Evolutionary conservation across 2,113 vertebrate genomes (phyloP).

Genomic region (Rhipidura dahli): DNA sequence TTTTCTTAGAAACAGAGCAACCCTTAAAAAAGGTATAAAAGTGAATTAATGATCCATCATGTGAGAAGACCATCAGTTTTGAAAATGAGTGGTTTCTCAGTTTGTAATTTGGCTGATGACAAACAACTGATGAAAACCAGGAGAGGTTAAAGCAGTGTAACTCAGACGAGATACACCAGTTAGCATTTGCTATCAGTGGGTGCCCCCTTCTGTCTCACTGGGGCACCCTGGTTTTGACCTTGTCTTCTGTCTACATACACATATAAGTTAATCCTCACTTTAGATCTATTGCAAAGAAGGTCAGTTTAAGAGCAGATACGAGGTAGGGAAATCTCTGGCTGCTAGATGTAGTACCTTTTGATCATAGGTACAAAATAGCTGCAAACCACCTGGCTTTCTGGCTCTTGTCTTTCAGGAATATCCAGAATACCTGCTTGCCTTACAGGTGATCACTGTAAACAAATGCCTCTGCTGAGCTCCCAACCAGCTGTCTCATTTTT

Average conservation of each 20-base stretch:
- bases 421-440: background rate
- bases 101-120: background rate
- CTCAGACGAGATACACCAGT: background rate
- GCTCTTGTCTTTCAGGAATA: background rate
- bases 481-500: background rate
- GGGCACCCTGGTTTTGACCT: background rate
- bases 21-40: background rate
- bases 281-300: background rate
- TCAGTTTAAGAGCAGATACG: background rate
- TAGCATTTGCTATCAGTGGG: background rate
- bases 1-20: background rate
- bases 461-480: background rate
- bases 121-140: background rate
- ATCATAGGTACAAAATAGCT: background rate
- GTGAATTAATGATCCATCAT: background rate
- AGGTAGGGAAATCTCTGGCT: background rate
- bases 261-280: background rate
- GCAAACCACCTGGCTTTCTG: background rate
- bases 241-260: background rate
- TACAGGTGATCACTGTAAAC: background rate
- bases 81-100: background rate
- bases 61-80: background rate
- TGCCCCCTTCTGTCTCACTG: background rate
- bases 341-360: background rate
- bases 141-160: background rate